phyloP scores from a whole-genome alignment of 2,797 vertebrate species.

The Syndactyla subalaris region DNA sequence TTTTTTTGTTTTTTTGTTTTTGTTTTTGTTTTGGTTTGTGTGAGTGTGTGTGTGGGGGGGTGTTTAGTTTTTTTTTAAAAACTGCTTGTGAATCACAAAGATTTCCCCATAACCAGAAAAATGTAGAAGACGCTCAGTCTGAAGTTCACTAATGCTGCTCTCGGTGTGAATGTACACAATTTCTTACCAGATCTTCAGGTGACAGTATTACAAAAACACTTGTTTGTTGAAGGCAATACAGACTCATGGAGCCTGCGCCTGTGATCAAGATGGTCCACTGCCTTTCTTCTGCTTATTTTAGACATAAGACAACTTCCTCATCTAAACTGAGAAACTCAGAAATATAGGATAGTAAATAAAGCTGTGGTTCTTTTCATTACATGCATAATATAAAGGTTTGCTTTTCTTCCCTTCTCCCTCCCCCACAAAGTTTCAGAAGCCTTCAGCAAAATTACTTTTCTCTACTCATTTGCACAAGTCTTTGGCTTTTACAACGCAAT shows the following conservation, averaged over 20 bases:
- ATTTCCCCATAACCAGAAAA: not conserved
- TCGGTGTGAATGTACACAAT: not conserved
- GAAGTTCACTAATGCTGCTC: not conserved
- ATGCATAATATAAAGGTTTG: not conserved
- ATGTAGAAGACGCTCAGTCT: fast-evolving
- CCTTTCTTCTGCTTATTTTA: not conserved
- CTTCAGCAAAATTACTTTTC: not conserved
- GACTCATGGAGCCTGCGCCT: not conserved
- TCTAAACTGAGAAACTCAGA: not conserved
- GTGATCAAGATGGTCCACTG: not conserved
- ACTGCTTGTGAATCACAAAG: not conserved
- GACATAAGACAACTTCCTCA: not conserved
- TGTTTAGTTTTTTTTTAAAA: not conserved
- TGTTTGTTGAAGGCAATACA: not conserved
- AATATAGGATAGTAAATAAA: not conserved
- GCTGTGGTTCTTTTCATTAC: not conserved
- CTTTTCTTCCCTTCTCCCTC: not conserved
- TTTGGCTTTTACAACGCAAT: not conserved
- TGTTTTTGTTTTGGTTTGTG: too few relatives aligned
- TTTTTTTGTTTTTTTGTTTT: not conserved
- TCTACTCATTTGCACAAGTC: not conserved
- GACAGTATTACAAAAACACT: not conserved
- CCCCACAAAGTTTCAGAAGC: not conserved
- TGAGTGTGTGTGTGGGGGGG: too few relatives aligned
- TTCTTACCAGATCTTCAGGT: not conserved